Base-by-base conservation (phyloP, 2,113 vertebrate species). In the Corythornis cristatus region DNA sequence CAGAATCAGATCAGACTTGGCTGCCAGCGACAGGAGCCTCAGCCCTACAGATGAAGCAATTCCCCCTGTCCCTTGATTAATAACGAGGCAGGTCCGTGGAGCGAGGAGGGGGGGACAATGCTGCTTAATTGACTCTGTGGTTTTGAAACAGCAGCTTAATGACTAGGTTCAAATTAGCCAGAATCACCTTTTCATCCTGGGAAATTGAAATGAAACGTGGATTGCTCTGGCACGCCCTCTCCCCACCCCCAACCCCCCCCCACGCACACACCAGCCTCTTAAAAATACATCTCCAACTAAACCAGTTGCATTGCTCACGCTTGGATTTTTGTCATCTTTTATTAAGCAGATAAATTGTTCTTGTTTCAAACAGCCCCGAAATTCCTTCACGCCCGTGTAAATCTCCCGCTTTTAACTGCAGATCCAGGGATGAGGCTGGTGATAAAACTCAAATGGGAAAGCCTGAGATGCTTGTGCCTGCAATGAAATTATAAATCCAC, bases 401-500 rank as follows among this genome's bases (percentile, higher is more conserved):
- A 72, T 60, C 80, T 77, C 35, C 31, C 2, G 42, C 29, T 33
- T 92, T 89, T 42, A 57, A 42, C 57, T 1, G 22, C 81, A 79
- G 73, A 75, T 61, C 73, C 77, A 53, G 65, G 53, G 79, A 60
- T 57, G 65, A 88, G 68, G 71, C 64, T 28, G 60, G 37, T 56
- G 70, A 78, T 73, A 77, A 79, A 87, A 40, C 82, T 82, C 31
- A 8, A 43, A 73, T 10, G 66, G 83, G 71, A 48, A 81, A 93
- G 74, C 60, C 86, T 9, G 43, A 84, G 78, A 58, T 11, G 84
- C 50, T 40, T 70, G 58, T 84, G 90, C 71, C 86, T 94, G 95
- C 92, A 75, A 53, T 81, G 90, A 88, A 89, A 89, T 84, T 64
- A 42, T 72, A 93, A 90, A 93, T 86, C 92, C 92, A 89, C 62